phyloP scores from a whole-genome alignment of 2,113 vertebrate genomes.

The Rhipidura dahli region DNA sequence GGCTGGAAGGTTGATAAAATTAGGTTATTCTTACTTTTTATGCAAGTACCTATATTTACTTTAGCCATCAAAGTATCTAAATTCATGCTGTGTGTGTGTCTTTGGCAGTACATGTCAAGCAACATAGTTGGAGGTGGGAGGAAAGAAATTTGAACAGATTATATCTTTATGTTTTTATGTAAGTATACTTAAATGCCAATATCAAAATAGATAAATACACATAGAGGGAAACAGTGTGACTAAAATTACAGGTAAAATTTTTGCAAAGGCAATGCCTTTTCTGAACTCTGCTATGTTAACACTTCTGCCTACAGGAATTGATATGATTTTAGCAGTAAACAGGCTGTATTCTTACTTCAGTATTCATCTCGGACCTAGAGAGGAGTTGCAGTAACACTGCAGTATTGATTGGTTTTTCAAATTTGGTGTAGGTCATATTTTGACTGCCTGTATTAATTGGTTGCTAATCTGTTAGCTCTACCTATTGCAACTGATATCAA shows the following conservation, averaged over 20 bases:
- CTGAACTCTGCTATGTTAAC: background rate
- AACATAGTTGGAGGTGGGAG: background rate
- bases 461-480: background rate
- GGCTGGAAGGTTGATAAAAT: background rate
- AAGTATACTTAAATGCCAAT: background rate
- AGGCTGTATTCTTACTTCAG: background rate
- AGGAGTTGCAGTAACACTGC: background rate
- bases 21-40: background rate
- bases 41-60: background rate
- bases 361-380: background rate
- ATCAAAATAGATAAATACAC: background rate
- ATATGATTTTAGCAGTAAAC: background rate
- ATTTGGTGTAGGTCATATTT: background rate
- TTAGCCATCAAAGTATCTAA: background rate
- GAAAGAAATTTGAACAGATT: background rate
- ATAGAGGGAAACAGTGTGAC: background rate
- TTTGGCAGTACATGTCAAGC: background rate
- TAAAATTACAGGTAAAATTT: background rate
- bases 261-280: background rate
- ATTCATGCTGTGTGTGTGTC: background rate
- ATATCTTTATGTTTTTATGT: background rate
- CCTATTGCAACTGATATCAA: background rate
- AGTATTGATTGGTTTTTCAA: background rate
- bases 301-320: background rate
- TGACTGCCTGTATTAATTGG: background rate